Evolutionary conservation across 2,888 invertebrate species (phyloP), one percentile per base, ranked within the genome.

Genomic region (Sminthurinus aureus): DNA sequence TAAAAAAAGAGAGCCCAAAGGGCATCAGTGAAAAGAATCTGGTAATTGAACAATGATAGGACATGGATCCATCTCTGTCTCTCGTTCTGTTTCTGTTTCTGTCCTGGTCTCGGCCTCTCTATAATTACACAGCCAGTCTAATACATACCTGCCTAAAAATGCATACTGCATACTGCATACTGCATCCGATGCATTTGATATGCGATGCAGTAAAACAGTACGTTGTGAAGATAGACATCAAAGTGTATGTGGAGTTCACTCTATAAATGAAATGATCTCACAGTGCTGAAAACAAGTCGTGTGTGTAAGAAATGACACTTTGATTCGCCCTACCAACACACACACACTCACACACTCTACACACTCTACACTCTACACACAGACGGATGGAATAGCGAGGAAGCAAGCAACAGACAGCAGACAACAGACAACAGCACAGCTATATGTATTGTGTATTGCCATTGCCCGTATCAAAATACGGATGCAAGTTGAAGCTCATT

Each of bases 1-100:
- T 86, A 86, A 86, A 87, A 86, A 87, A 85, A 86, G 86, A 83
- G 83, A 85, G 86, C 86, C 87, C 87, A 87, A 87, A 87, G 87
- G 87, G 86, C 86, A 86, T 86, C 86, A 26, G 84, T 85, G 85
- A 83, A 85, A 84, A 83, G 87, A 87, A 86, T 86, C 85, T 86
- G 84, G 85, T 87, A 87, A 87, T 87, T 86, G 86, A 87, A 86
- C 69, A 82, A 69, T 50, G 77, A 82, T 77, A 69, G 76, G 38
- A 75, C 22, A 26, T 38, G 74, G 81, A 75, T 74, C 74, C 26
- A 66, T 75, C 74, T 81, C 80, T 58, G 73, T 79, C 52, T 79
- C 22, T 52, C 58, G 9, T n/a, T n/a, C 69, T 69, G 8, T 18
- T 9, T 69, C 20, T 22, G 12, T 69, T 18, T 69, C 69, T 69